These are phyloP conservation scores for Caenorhabditis sulstoni DNA, from an alignment of 2,888 invertebrate genomes.

Conservation along the genomic window DNA sequence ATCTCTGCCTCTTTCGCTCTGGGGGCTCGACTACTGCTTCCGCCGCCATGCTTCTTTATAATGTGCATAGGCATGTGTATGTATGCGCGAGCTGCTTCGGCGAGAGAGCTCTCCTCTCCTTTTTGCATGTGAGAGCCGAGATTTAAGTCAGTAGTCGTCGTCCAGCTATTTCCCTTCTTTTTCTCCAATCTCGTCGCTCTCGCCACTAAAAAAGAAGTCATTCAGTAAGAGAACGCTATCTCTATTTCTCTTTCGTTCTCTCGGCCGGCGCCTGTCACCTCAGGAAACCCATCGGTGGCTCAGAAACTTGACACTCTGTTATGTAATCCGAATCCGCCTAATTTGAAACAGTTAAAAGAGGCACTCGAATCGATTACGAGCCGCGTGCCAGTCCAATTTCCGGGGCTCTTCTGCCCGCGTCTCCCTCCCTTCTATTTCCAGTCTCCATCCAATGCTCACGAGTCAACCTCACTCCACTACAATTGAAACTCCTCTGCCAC, in stretches of 20 bases:
- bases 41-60: slow-evolving; percentile 59
- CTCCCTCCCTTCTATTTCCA: no score
- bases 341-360: slow-evolving; percentile 46
- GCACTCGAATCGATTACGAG: slow-evolving; percentile 7
- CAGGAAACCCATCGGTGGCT: slow-evolving; percentile 19
- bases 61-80: slow-evolving; percentile 54
- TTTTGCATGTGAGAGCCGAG: slow-evolving; percentile 55
- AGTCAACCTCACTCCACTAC: no score
- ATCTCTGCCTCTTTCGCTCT: slow-evolving; percentile 36
- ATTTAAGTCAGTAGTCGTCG: slow-evolving; percentile 50
- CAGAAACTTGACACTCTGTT: slow-evolving; percentile 46
- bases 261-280: slow-evolving; percentile 3
- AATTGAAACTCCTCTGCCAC: slow-evolving; percentile 2
- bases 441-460: no score
- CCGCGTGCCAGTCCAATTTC: background rate
- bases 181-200: slow-evolving; percentile 20
- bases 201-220: slow-evolving; percentile 31
- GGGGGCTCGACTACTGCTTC: slow-evolving; percentile 47
- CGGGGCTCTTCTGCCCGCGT: no score
- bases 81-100: slow-evolving; percentile 48
- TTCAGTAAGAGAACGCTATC: slow-evolving; percentile 27
- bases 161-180: slow-evolving; percentile 45
- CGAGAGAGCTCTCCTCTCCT: slow-evolving; percentile 22
- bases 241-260: background rate
- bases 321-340: slow-evolving; percentile 51